These are phyloP conservation scores for Lampropteryx suffumata DNA, from an alignment of 2,888 invertebrate genomes.

Conservation along the genomic window DNA sequence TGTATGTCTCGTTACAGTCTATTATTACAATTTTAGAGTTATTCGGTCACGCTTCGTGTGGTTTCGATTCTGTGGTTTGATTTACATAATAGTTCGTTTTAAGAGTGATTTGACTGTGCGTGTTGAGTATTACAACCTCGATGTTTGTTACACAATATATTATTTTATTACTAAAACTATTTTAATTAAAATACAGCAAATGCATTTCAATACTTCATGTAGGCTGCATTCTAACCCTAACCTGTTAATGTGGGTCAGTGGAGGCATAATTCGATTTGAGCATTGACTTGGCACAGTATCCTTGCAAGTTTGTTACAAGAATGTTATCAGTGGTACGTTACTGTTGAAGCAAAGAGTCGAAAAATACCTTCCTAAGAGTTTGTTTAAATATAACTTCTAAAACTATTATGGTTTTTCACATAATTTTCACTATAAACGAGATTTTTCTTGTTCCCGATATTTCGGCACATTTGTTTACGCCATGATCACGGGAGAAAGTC, in stretches of 20 bases:
- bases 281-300: constrained; percentile 6
- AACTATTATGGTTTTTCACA: too few species aligned
- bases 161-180: neutral
- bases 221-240: constrained; percentile 20
- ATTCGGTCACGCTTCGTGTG: constrained; percentile 46
- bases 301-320: too few species aligned
- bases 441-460: too few species aligned
- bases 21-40: constrained; percentile 51
- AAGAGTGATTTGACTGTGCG: constrained; percentile 14
- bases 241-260: constrained; percentile 21
- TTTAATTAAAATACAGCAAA: neutral
- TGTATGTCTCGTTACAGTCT: constrained; percentile 48
- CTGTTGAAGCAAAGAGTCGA: too few species aligned
- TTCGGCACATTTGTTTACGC: too few species aligned
- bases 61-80: constrained; percentile 25
- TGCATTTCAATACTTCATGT: constrained; percentile 11
- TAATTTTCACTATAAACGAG: too few species aligned
- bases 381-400: too few species aligned
- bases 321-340: too few species aligned
- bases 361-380: too few species aligned
- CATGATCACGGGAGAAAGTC: too few species aligned
- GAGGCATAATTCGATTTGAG: constrained; percentile 21
- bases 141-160: constrained; percentile 12
- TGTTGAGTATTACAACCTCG: constrained; percentile 13
- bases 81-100: constrained; percentile 17